Base-by-base conservation (phyloP, 2,113 vertebrate species). In the Thermophis baileyi region DNA sequence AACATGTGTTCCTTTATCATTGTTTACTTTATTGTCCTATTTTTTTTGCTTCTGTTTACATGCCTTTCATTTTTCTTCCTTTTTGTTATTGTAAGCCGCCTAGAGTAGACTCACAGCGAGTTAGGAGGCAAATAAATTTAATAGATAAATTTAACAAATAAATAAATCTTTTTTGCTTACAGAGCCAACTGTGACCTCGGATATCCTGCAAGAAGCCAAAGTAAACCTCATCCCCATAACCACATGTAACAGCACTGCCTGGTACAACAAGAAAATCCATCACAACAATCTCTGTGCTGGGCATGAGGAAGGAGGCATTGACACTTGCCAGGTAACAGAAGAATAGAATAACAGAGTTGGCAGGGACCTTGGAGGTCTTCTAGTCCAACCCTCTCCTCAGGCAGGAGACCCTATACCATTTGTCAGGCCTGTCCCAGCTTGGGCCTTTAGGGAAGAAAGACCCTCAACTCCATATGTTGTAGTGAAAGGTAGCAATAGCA, bases 251-350 rank as follows among this genome's bases (percentile, higher is more conserved):
- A 96, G 96, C 1, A 95, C 90, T 9, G 35, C 27, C 30, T 97
- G 96, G 96, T 97, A 97, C 93, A 91, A 95, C 1, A 95, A 92
- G 3, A 63, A 44, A 11, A 46, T 97, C n/a, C 92, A n/a, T 1
- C 63, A 92, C 1, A 96, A 92, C 89, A 96, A 97, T 0, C 35
- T 97, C 92, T 97, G 97, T 0, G 96, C 96, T 0, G 97, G 97
- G 0, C 95, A 96, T 8, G 96, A 96, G 5, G 46, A 92, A 46
- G 97, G 96, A 89, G 95, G 94, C 57, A 92, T 97, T 0, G 97
- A 97, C 92, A 97, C 95, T 92, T 97, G 96, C 94, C 97, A 97
- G 96, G 96, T 97, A 93, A 25, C 25, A 25, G 20, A 24, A 8
- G 69, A 6, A 53, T 16, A 53, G 51, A 14, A 53, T 4, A 14